These are phyloP conservation scores for Pteruthius melanotis DNA, from an alignment of 2,113 vertebrate genomes.

Conservation along the genomic window DNA sequence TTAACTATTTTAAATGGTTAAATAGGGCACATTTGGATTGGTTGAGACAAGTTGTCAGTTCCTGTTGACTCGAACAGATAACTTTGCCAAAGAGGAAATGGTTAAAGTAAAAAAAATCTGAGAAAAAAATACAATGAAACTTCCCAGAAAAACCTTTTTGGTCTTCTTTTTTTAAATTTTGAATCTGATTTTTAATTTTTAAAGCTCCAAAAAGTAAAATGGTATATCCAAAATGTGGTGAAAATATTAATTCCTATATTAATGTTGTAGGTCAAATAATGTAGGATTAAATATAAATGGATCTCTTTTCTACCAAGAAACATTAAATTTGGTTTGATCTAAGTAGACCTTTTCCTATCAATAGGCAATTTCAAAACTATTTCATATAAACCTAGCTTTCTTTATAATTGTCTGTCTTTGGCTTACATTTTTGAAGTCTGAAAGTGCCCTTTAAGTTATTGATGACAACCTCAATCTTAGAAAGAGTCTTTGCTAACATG, in stretches of 20 bases:
- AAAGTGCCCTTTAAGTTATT: accelerated
- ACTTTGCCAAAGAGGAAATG: not conserved
- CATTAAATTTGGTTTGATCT: not conserved
- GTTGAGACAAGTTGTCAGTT: not conserved
- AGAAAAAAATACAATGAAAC: not conserved
- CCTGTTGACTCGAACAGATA: not conserved
- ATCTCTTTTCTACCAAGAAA: not conserved
- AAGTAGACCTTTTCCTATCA: not conserved
- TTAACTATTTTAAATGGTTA: not conserved
- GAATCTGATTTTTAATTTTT: not conserved
- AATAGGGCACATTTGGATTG: not conserved
- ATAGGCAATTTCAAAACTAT: not conserved
- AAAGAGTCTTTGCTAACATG: not conserved
- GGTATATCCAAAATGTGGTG: not conserved
- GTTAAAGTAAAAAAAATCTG: not conserved
- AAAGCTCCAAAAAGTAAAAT: not conserved
- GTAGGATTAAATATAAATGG: not conserved
- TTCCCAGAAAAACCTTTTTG: not conserved
- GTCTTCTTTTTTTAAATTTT: not conserved
- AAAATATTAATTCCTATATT: not conserved
- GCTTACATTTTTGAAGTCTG: not conserved
- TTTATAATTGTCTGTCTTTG: not conserved
- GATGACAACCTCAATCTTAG: not conserved
- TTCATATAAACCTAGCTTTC: not conserved
- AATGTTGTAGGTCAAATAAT: not conserved